These are phyloP conservation scores for Drosophila mimetica DNA, from an alignment of 2,888 invertebrate species.

Conservation along the genomic window DNA sequence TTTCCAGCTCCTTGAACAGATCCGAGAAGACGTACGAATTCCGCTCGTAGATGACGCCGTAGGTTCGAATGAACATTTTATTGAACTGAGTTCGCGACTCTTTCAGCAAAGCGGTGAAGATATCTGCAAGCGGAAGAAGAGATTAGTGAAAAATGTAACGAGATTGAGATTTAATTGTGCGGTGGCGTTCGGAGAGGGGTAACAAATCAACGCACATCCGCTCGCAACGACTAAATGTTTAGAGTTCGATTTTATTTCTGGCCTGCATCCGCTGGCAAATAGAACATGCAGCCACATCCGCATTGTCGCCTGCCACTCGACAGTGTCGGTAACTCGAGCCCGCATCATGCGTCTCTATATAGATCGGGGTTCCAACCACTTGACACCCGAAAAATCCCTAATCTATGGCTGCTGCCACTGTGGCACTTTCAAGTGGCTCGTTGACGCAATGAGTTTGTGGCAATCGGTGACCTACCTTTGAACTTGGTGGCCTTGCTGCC, in stretches of 20 bases:
- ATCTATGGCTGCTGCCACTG: constrained; percentile 35
- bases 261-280: constrained; percentile 64
- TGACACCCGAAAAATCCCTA: constrained; percentile 61
- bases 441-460: not conserved
- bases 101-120: constrained; percentile 93
- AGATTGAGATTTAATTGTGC: constrained; percentile 3
- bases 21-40: constrained; percentile 96
- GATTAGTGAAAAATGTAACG: constrained; percentile 31
- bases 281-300: constrained; percentile 70
- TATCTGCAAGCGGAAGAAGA: constrained; percentile 87
- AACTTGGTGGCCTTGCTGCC: constrained; percentile 92
- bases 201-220: constrained; percentile 54
- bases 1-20: constrained; percentile 94
- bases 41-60: constrained; percentile 97
- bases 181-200: not conserved
- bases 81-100: constrained; percentile 95
- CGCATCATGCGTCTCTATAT: constrained; percentile 49
- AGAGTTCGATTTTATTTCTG: constrained; percentile 54
- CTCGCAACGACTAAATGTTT: constrained; percentile 49
- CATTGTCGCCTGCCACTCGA: constrained; percentile 63
- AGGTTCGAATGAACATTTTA: constrained; percentile 97
- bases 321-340: constrained; percentile 55
- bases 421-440: constrained; percentile 14
- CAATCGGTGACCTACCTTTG: constrained; percentile 89
- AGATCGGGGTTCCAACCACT: constrained; percentile 48